Evolutionary conservation across 1,140 invertebrate species (phyloP).

Genomic region (Plodia interpunctella): DNA sequence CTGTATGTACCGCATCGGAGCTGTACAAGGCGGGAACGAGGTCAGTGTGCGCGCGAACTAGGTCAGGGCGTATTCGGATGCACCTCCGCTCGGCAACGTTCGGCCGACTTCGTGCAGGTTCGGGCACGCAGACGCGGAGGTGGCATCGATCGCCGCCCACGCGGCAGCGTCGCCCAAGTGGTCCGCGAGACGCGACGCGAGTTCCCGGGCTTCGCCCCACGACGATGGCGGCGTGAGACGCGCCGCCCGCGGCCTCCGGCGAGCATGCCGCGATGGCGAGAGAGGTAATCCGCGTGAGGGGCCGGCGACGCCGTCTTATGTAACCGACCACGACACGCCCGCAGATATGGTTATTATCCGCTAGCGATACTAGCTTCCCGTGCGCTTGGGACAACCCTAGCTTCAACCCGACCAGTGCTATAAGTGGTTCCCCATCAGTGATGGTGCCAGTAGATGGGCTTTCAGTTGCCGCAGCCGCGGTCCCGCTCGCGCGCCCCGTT

Average conservation of each 20-base stretch:
- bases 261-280: conserved; percentile 77
- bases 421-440: conserved; percentile 20
- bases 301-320: conserved; percentile 43
- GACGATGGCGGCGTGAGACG: conserved; percentile 72
- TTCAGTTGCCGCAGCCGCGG: conserved; percentile 47
- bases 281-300: conserved; percentile 67
- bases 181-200: conserved; percentile 59
- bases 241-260: conserved; percentile 71
- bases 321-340: conserved; percentile 50
- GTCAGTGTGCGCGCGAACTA: conserved; percentile 62
- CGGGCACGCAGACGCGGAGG: conserved; percentile 34
- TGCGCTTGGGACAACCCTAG: conserved; percentile 19
- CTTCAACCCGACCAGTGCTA: conserved; percentile 21
- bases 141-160: conserved; percentile 57
- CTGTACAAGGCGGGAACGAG: conserved; percentile 32
- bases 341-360: conserved; percentile 48
- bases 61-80: conserved; percentile 57
- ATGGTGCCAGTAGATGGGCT: conserved; percentile 6
- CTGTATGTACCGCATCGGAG: background rate
- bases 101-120: conserved; percentile 31
- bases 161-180: conserved; percentile 54
- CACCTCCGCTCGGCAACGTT: conserved; percentile 26
- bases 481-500: conserved; percentile 36
- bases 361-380: conserved; percentile 8
- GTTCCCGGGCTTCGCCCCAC: conserved; percentile 61